Percentiles rank a stretch among this genome's conserved stretches.
These are phyloP conservation scores for Lobophora halterata DNA, from an alignment of 2,888 invertebrate species.

Conservation along the genomic window DNA sequence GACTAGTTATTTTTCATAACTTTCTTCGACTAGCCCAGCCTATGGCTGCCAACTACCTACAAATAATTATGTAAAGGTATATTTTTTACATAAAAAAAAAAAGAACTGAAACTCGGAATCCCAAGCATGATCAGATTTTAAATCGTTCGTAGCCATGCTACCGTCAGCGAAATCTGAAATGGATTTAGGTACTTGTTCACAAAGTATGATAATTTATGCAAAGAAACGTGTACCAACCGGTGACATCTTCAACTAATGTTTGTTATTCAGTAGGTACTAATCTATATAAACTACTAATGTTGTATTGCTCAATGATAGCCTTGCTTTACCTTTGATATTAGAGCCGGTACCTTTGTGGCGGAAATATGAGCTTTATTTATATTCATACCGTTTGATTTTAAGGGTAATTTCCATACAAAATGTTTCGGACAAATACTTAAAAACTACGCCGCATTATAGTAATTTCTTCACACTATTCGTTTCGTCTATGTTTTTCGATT, in stretches of 20 bases:
- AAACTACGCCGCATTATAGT: too few relatives aligned
- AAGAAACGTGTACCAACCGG: slow-evolving; percentile 70
- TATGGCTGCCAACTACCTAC: too few relatives aligned
- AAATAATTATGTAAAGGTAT: too few relatives aligned
- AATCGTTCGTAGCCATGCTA: slow-evolving; percentile 34
- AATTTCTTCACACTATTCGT: too few relatives aligned
- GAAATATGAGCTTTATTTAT: too few relatives aligned
- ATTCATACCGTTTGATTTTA: too few relatives aligned
- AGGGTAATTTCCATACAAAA: too few relatives aligned
- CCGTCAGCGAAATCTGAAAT: slow-evolving; percentile 38
- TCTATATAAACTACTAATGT: slow-evolving; percentile 24
- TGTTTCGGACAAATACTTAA: too few relatives aligned
- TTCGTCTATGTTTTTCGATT: too few relatives aligned
- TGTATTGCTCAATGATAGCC: slow-evolving; percentile 20
- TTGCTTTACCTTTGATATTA: slow-evolving; percentile 8
- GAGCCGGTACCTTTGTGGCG: background rate
- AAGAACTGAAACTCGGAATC: slow-evolving; percentile 16
- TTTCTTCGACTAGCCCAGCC: too few relatives aligned
- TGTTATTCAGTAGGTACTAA: slow-evolving; percentile 57
- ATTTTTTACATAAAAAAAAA: too few relatives aligned
- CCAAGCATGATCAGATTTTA: slow-evolving; percentile 30
- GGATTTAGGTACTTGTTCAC: slow-evolving; percentile 48
- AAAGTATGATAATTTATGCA: slow-evolving; percentile 66
- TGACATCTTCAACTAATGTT: slow-evolving; percentile 60
- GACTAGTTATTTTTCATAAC: too few relatives aligned